Evolutionary conservation across 2,797 vertebrate genomes (phyloP).

Genomic region (Eospalax fontanierii): DNA sequence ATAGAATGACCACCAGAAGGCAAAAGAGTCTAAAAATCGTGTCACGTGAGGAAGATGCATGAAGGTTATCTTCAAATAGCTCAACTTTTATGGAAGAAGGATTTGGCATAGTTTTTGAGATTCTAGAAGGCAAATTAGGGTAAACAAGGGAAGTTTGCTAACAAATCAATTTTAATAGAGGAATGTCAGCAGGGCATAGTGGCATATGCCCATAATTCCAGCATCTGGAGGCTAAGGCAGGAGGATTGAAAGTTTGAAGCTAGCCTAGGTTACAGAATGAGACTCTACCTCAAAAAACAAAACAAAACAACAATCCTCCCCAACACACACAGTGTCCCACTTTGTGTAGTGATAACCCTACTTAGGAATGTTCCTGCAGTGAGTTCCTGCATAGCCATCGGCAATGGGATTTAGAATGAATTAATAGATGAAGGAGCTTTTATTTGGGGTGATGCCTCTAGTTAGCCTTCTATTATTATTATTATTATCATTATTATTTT

Average conservation of each 20-base stretch:
- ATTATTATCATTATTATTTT: conserved; percentile 11
- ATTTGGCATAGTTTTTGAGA: conserved; percentile 33
- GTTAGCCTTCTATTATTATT: background rate
- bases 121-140: conserved; percentile 7
- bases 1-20: background rate
- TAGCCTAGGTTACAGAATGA: background rate
- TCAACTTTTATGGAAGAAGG: background rate
- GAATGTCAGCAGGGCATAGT: too few species aligned
- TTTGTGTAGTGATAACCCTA: background rate
- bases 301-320: too few species aligned
- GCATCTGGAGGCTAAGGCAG: background rate
- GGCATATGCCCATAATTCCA: background rate
- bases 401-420: background rate
- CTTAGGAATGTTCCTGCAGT: background rate
- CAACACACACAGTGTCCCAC: background rate
- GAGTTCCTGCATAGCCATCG: background rate
- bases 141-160: conserved; percentile 46
- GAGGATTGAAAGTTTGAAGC: background rate
- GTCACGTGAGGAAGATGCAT: background rate
- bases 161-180: background rate
- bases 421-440: background rate
- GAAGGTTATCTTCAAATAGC: background rate
- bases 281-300: background rate
- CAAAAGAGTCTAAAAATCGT: background rate
- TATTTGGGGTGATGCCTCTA: background rate